phyloP scores from a whole-genome alignment of 1,140 invertebrate species.

The Listronotus oregonensis region DNA sequence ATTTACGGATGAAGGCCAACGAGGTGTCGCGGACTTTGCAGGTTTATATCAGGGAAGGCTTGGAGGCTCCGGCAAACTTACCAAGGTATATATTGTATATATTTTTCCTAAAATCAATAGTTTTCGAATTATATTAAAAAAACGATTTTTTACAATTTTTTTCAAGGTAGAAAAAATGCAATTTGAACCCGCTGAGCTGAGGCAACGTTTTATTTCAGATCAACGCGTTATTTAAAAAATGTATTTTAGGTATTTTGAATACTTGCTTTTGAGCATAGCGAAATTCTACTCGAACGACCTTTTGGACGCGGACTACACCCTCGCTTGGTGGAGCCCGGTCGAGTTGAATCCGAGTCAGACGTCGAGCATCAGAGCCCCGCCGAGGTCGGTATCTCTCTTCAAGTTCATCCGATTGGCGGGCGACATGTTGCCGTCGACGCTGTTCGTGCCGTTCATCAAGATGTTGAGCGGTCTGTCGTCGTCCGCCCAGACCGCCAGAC shows the following conservation, averaged over 20 bases:
- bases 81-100: too few relatives aligned
- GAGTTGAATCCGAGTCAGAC: constrained; percentile 59
- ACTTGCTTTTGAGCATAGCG: constrained; percentile 77
- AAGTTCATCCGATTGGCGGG: constrained; percentile 86
- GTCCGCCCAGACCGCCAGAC: constrained; percentile 71
- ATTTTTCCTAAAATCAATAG: too few relatives aligned
- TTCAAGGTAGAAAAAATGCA: too few relatives aligned
- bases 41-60: constrained; percentile 79
- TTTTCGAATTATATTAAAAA: too few relatives aligned
- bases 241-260: constrained; percentile 72
- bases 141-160: too few relatives aligned
- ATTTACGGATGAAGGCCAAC: constrained; percentile 82
- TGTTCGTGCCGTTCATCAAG: constrained; percentile 83
- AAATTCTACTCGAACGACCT: constrained; percentile 79
- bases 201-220: too few relatives aligned
- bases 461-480: constrained; percentile 84
- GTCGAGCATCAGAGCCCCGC: constrained; percentile 53
- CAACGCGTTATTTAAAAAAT: not conserved
- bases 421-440: constrained; percentile 80
- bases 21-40: constrained; percentile 84
- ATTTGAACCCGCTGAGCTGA: too few relatives aligned
- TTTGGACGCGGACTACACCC: constrained; percentile 69
- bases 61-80: constrained; percentile 75
- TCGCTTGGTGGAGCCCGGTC: constrained; percentile 83
- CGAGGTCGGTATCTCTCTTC: constrained; percentile 77